Conservation (phyloP, 2,888 invertebrate genomes). For the Pinctada fucata region DNA sequence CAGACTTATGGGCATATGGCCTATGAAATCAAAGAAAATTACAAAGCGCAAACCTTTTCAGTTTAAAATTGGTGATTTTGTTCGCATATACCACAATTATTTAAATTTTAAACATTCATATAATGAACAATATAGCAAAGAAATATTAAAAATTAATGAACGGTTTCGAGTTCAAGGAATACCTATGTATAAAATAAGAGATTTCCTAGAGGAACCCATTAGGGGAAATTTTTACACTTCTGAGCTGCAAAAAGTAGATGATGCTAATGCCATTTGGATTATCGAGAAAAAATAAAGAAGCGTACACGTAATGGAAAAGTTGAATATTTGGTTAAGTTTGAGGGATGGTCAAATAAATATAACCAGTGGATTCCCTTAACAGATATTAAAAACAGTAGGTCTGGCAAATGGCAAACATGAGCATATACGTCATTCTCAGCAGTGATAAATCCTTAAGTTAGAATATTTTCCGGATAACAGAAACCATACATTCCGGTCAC, state of each 20-base stretch:
- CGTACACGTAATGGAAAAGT: conserved; percentile 38
- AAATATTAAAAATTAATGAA: conserved; percentile 29
- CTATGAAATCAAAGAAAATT: background rate
- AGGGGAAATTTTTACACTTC: conserved; percentile 18
- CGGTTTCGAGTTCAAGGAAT: conserved; percentile 30
- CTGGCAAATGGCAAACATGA: conserved; percentile 20
- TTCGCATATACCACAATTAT: conserved; percentile 7
- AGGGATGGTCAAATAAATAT: conserved; percentile 30
- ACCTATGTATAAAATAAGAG: conserved; percentile 27
- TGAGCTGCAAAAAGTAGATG: conserved; percentile 38
- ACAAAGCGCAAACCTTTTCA: background rate
- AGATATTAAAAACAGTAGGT: background rate
- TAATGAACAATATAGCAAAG: conserved; percentile 18
- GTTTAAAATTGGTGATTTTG: conserved; percentile 20
- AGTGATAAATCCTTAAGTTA: conserved; percentile 16
- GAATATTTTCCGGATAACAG: conserved; percentile 30
- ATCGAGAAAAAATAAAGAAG: conserved; percentile 43
- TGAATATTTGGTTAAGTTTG: conserved; percentile 34
- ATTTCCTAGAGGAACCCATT: conserved; percentile 17
- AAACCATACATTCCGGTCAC: too few relatives aligned
- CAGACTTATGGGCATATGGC: conserved; percentile 36
- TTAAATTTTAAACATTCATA: background rate
- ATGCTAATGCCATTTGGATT: conserved; percentile 46
- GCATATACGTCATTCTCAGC: conserved; percentile 19
- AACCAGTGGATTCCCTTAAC: conserved; percentile 19